A percentile compares a stretch with the other conserved stretches of the same genome.
These are phyloP conservation scores for Cydia fagiglandana DNA, from an alignment of 1,140 invertebrate species.

Conservation along the genomic window DNA sequence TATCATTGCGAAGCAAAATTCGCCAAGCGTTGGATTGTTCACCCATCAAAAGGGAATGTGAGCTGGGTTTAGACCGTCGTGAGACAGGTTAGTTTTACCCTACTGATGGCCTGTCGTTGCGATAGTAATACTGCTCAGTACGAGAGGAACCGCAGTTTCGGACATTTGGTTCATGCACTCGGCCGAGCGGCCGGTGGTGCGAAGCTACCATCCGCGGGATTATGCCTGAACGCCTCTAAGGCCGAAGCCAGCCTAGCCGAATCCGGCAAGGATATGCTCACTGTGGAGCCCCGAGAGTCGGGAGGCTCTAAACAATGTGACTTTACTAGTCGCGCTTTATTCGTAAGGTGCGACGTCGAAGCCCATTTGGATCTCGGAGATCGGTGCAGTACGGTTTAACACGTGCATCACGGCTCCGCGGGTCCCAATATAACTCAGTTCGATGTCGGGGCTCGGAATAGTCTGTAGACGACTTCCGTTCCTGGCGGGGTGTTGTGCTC, in stretches of 20 bases:
- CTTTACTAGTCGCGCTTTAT: conserved; percentile 83
- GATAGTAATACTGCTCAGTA: conserved; percentile 80
- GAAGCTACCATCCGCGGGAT: conserved; percentile 90
- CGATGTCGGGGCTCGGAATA: conserved; percentile 82
- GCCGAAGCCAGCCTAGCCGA: conserved; percentile 84
- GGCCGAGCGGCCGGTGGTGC: conserved; percentile 84
- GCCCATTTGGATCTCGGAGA: conserved; percentile 85
- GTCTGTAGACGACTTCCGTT: conserved; percentile 82
- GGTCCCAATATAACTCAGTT: conserved; percentile 72
- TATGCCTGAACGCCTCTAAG: conserved; percentile 92
- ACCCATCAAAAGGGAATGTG: conserved; percentile 86
- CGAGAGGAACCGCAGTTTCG: conserved; percentile 86
- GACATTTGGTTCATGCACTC: conserved; percentile 87
- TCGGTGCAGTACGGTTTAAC: conserved; percentile 56
- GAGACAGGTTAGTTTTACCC: conserved; percentile 90
- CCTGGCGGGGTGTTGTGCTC: conserved; percentile 50
- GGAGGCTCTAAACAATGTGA: conserved; percentile 80
- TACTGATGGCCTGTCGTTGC: conserved; percentile 70
- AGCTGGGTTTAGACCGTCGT: conserved; percentile 91
- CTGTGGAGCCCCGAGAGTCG: conserved; percentile 76
- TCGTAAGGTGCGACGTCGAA: conserved; percentile 90
- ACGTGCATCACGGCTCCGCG: conserved; percentile 72
- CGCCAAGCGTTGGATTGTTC: conserved; percentile 91
- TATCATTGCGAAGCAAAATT: conserved; percentile 93
- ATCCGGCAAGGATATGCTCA: conserved; percentile 78